These are phyloP conservation scores for Pangasius mekongensis DNA, from an alignment of 2,797 vertebrate genomes.

Conservation along the genomic window DNA sequence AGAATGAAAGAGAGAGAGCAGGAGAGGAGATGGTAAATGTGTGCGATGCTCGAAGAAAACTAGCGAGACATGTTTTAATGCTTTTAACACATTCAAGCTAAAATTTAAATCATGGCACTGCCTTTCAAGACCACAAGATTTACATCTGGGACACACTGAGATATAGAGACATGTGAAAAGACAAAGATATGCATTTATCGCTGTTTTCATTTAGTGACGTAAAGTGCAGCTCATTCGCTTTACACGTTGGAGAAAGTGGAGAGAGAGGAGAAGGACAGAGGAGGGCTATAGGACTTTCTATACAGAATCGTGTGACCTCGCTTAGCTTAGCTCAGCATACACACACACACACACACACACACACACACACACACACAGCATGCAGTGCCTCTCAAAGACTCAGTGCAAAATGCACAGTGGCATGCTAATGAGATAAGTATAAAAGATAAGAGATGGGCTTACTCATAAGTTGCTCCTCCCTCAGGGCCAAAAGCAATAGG, in stretches of 20 bases:
- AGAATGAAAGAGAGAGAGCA: neutral
- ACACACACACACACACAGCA: conserved; percentile 35
- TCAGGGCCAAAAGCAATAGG: conserved; percentile 22
- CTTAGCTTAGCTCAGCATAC: conserved; percentile 42
- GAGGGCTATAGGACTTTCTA: conserved; percentile 21
- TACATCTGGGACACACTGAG: neutral
- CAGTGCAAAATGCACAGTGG: conserved; percentile 46
- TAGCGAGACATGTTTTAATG: neutral
- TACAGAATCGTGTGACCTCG: conserved; percentile 42
- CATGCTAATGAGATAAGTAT: conserved; percentile 54
- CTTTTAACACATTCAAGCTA: neutral
- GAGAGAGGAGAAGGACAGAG: conserved; percentile 9
- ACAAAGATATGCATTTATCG: neutral
- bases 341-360: conserved; percentile 13
- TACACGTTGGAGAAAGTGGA: neutral
- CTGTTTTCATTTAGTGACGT: neutral
- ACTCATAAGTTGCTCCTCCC: conserved; percentile 50
- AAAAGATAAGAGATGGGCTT: conserved; percentile 47
- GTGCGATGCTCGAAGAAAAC: neutral
- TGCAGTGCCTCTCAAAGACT: conserved; percentile 47
- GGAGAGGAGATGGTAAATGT: neutral
- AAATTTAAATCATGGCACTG: neutral
- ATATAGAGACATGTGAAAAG: neutral
- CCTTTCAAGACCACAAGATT: neutral
- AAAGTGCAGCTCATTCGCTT: neutral